Evolutionary conservation across 2,113 vertebrate genomes (phyloP), one percentile per base, ranked within the genome.

Genomic region (Chionodraco myersi): DNA sequence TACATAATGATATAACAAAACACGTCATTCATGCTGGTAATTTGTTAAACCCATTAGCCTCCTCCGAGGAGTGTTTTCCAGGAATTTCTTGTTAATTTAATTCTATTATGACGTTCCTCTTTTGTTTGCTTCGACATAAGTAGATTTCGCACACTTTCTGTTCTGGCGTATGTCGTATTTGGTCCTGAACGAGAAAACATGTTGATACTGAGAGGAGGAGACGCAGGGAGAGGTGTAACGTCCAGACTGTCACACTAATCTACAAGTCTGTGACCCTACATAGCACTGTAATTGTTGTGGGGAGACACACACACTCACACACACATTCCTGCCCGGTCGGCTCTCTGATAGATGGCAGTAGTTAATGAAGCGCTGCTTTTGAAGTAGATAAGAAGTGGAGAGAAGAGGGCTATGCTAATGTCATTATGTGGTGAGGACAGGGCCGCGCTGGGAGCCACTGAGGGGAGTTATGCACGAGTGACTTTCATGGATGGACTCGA

Each of bases 311-410:
- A 18, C n/a, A 44, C 26, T 44, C 51, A n/a, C 66, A 74, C 86
- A 62, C 75, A 67, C 87, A 88, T 84, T 89, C 84, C 87, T 73
- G 21, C 57, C 23, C 63, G 83, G 21, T 53, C 23, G 67, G 83
- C 79, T 64, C 80, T 67, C 66, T 86, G 86, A 88, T 86, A 86
- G 87, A 91, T 91, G 83, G 84, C 58, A 6, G 86, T 30, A 41
- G 87, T 88, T 86, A 88, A 92, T 89, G 86, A 85, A 90, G 86
- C 72, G 69, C 86, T 79, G 81, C 88, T 84, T 92, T 92, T 92
- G 89, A 90, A 92, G 89, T 84, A 82, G 86, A 88, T 89, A 87
- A 87, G 91, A 88, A 75, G 86, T 69, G 74, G 61, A 76, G 82
- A 75, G 83, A 79, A 60, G 82, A 82, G 86, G 75, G 71, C 80